Evolutionary conservation across 2,888 invertebrate species (phyloP), one percentile per base, ranked within the genome.

Genomic region (Andricus curvator): DNA sequence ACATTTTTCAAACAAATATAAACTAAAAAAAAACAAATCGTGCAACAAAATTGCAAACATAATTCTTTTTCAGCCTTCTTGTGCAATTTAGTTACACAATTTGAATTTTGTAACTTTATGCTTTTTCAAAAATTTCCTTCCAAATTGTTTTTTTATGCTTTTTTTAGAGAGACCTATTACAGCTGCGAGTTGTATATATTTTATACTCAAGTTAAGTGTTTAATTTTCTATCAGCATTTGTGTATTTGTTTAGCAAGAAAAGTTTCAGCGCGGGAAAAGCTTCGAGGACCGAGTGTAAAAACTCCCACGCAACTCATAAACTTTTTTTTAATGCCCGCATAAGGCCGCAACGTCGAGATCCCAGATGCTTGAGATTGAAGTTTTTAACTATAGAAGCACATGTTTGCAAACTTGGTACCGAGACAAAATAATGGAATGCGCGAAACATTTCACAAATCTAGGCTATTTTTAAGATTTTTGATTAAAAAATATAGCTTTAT

Each of bases 321-420:
- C 2, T 70, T 29, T 48, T 48, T 60, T 70, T 33, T 56, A 56
- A 44, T 20, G 4, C 29, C 33, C 51, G 13, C 20, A 74, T 29
- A 56, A 56, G 74, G 56, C 51, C 74, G 25, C 25, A 44, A 13
- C 29, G 70, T 25, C 44, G 25, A 51, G n/a, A n/a, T 20, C 13
- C 74, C 74, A 74, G 74, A 74, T 74, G 74, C 56, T 74, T 56
- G 56, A 33, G 56, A 74, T 48, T 62, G 13, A 15, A 62, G 62
- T 62, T 62, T 62, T 62, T 62, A 25, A 25, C 25, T 74, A 56
- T 13, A 56, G 29, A 51, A 74, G 51, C 74, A 74, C 33, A 74
- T 56, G 74, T 65, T 41, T 29, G 29, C 65, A 48, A 44, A 44
- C 25, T 41, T 65, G 9, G 33, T 48, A 17, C 48, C 25, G 15